Base-by-base conservation (phyloP, 2,113 vertebrate genomes). In the Triplophysa tibetana region DNA sequence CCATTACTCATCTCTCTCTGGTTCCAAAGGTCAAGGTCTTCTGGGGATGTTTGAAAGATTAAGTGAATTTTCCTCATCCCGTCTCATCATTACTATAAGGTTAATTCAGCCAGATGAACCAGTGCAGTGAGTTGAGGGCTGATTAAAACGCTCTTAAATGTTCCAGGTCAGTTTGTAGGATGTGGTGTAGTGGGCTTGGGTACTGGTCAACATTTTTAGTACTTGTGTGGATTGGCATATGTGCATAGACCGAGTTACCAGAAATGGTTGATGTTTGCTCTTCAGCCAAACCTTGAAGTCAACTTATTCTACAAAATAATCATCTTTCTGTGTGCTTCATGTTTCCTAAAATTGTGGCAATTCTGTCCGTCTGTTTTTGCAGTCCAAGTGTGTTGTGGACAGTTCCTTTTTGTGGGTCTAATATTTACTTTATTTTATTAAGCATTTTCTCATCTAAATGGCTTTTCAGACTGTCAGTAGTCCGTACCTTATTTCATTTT, bases 11-110 rank as follows among this genome's bases (percentile, higher is more conserved):
- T 78, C 81, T 82, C 81, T 82, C 79, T 68, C 2, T 8, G 24
- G 82, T 87, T 83, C 87, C 82, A 79, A 75, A 87, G 85, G 83
- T 85, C 79, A 77, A 60, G 85, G 77, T 80, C 88, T 83, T 87
- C 78, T 76, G 83, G 78, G 77, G n/a, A n/a, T n/a, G 88, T 81
- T 29, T 75, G 84, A 75, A 75, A 85, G 87, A 89, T 88, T 82
- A 83, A 78, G 79, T 84, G 81, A 85, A 87, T 88, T 84, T 88
- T 86, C 86, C 84, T 87, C 79, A 83, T 75, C 75, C 61, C 45
- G 54, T 87, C 77, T 70, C 29, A 41, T 70, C 29, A 41, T 33
- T 61, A 77, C 72, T 80, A 84, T 74, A 81, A 73, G 56, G 85
- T 78, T 83, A 84, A 87, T 88, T 87, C 80, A 66, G 70, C 83